Evolutionary conservation across 2,888 invertebrate species (phyloP).

Genomic region (Drosophila pseudotalamancana): DNA sequence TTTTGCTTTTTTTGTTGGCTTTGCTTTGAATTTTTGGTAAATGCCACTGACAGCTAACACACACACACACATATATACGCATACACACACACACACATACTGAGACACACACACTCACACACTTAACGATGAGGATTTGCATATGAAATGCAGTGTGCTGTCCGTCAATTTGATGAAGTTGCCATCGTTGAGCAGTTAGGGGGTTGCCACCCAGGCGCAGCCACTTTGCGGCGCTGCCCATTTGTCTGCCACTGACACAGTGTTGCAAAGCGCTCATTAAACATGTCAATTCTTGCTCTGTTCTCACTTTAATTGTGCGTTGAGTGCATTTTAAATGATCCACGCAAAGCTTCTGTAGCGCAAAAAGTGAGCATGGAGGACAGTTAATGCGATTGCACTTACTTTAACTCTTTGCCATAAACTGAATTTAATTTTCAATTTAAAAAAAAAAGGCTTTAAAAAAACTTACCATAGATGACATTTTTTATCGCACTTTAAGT

Average conservation of each 20-base stretch:
- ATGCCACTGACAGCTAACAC: constrained; percentile 48
- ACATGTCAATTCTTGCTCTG: not conserved
- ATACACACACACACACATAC: constrained; percentile 7
- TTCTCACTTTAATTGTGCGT: not conserved
- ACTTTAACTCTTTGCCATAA: not conserved
- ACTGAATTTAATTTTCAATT: too few relatives aligned
- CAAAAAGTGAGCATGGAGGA: not conserved
- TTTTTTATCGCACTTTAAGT: too few relatives aligned
- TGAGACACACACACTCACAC: constrained; percentile 6
- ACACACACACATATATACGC: constrained; percentile 16
- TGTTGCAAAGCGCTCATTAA: constrained; percentile 1
- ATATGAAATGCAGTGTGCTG: constrained; percentile 40
- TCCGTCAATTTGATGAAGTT: constrained; percentile 57
- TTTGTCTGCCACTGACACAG: not conserved
- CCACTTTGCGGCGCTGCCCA: constrained; percentile 2
- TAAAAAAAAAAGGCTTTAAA: too few relatives aligned
- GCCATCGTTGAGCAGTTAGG: not conserved
- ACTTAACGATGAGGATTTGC: constrained; percentile 47
- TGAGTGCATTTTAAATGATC: constrained; percentile 4
- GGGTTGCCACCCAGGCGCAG: not conserved
- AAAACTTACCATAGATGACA: not conserved
- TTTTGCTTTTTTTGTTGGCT: constrained; percentile 47
- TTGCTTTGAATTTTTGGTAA: constrained; percentile 67
- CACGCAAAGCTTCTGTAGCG: too few relatives aligned
- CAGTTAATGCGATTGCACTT: not conserved